Evolutionary conservation across 1,140 invertebrate genomes (phyloP).

Genomic region (Drosophila subobscura): DNA sequence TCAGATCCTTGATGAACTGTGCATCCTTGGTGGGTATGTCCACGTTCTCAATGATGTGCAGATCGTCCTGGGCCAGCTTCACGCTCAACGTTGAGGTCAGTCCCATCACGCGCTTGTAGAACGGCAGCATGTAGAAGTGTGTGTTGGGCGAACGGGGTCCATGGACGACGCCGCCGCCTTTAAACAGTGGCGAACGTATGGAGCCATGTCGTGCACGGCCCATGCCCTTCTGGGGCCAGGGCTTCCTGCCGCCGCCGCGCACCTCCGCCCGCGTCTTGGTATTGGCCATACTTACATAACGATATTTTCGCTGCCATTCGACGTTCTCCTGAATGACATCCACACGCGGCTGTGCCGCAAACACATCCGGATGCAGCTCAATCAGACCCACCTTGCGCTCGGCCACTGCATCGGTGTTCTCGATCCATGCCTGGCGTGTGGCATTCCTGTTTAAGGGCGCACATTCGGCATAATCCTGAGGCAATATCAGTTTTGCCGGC

Average conservation of each 20-base stretch:
- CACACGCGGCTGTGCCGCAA: constrained; percentile 91
- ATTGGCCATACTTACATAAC: constrained; percentile 90
- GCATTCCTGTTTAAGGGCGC: constrained; percentile 54
- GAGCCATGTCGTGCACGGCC: constrained; percentile 96
- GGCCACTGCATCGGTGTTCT: constrained; percentile 92
- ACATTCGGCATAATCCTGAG: constrained; percentile 55
- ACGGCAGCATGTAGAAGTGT: constrained; percentile 96
- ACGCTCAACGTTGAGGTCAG: constrained; percentile 92
- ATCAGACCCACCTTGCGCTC: constrained; percentile 93
- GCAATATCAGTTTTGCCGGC: constrained; percentile 50
- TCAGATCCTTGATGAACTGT: constrained; percentile 91
- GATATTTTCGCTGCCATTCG: constrained; percentile 94
- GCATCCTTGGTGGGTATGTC: constrained; percentile 94
- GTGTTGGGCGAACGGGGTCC: constrained; percentile 95
- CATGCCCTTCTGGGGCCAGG: constrained; percentile 97
- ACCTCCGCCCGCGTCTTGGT: constrained; percentile 92
- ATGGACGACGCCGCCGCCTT: constrained; percentile 91
- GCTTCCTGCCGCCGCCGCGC: constrained; percentile 93
- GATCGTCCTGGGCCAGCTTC: constrained; percentile 97
- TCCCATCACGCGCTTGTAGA: constrained; percentile 89
- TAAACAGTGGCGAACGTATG: constrained; percentile 93
- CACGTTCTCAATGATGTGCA: constrained; percentile 95
- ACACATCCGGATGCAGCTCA: constrained; percentile 94
- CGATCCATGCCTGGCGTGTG: constrained; percentile 93
- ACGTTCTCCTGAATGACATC: constrained; percentile 95